phyloP scores from a whole-genome alignment of 2,888 invertebrate species.

The Mimachlamys varia region DNA sequence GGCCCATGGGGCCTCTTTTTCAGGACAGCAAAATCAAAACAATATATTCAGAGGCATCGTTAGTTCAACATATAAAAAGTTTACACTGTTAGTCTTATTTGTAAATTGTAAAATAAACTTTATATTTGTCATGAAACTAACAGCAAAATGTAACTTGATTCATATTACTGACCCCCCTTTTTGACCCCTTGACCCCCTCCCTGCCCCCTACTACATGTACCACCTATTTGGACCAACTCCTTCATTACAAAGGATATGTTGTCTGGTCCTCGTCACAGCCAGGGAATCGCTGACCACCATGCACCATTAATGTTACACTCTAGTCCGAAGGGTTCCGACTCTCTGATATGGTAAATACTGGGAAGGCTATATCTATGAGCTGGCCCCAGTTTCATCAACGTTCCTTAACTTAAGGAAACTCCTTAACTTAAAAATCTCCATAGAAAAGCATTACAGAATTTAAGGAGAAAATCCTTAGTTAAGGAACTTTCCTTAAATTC shows the following conservation, averaged over 20 bases:
- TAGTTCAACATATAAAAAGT: neutral
- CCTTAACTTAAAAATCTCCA: too few relatives aligned
- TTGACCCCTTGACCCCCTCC: neutral
- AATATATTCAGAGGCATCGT: slow-evolving; percentile 17
- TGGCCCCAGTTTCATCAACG: too few relatives aligned
- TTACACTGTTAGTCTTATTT: neutral
- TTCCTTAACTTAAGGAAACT: too few relatives aligned
- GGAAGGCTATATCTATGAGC: too few relatives aligned
- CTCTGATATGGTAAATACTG: too few relatives aligned
- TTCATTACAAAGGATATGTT: slow-evolving; percentile 10
- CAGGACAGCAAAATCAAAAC: neutral
- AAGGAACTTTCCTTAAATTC: too few relatives aligned
- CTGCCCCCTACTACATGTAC: too few relatives aligned
- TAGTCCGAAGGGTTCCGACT: too few relatives aligned
- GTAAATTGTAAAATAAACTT: neutral
- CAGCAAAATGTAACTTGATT: neutral
- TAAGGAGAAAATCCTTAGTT: too few relatives aligned
- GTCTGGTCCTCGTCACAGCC: neutral
- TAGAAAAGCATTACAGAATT: too few relatives aligned
- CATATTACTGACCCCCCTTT: neutral
- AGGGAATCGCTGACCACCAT: neutral
- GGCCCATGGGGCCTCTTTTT: neutral
- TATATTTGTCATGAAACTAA: neutral
- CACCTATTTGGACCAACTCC: neutral
- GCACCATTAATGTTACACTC: too few relatives aligned